These are phyloP conservation scores for Diceros bicornis DNA, from an alignment of 2,797 vertebrate genomes.

Conservation along the genomic window DNA sequence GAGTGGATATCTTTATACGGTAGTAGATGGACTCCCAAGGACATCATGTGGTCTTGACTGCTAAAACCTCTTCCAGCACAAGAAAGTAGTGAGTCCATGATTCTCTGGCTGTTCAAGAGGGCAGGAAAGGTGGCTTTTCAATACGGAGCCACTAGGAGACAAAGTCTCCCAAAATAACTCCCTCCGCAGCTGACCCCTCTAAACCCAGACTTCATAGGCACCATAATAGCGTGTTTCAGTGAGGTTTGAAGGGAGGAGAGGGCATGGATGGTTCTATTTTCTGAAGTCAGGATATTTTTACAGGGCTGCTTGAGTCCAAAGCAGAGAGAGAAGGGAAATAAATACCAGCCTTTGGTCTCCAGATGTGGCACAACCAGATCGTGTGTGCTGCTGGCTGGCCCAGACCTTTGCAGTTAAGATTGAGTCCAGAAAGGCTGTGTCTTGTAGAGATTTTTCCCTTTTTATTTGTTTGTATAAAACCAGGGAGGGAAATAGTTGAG, in stretches of 20 bases:
- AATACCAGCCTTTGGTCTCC: background rate
- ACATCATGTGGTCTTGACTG: background rate
- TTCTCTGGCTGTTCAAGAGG: background rate
- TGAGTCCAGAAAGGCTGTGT: background rate
- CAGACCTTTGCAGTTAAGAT: background rate
- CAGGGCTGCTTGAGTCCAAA: background rate
- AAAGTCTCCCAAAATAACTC: constrained; percentile 55
- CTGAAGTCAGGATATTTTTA: background rate
- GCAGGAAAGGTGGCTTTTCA: background rate
- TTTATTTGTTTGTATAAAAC: constrained; percentile 69
- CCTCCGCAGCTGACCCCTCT: background rate
- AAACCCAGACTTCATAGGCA: constrained; percentile 26
- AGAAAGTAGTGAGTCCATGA: background rate
- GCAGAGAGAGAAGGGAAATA: background rate
- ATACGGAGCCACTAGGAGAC: background rate
- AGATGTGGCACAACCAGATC: background rate
- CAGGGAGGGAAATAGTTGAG: constrained; percentile 57
- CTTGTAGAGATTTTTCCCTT: background rate
- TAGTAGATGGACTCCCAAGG: constrained; percentile 7
- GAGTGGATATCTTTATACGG: background rate
- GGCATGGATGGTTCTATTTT: background rate
- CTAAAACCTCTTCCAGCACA: constrained; percentile 20
- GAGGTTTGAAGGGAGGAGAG: constrained; percentile 23
- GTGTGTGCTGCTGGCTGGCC: background rate
- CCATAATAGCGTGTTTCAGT: constrained; percentile 42